Percentiles rank a stretch among this genome's conserved stretches.
phyloP scores from a whole-genome alignment of 2,113 vertebrate species.

The Ahaetulla prasina region DNA sequence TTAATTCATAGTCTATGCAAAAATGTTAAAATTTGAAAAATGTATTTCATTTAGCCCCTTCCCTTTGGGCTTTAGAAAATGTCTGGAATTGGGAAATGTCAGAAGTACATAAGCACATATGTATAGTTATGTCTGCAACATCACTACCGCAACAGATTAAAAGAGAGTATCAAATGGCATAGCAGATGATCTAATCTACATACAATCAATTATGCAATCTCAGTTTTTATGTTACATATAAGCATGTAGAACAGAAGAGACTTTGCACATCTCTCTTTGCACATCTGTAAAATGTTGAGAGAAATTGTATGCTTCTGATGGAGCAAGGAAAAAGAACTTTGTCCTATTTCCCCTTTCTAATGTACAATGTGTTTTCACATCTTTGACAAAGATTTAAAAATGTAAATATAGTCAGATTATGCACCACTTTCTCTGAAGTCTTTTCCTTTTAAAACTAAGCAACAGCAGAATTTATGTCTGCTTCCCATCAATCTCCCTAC shows the following conservation, averaged over 20 bases:
- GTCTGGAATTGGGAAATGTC: background rate
- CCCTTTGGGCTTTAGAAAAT: constrained; percentile 7
- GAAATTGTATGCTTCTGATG: background rate
- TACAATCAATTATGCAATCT: background rate
- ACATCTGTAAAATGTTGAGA: background rate
- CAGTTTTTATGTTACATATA: background rate
- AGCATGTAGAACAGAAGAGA: background rate
- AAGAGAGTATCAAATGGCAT: background rate
- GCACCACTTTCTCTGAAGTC: background rate
- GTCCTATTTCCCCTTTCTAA: background rate
- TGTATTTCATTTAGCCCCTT: constrained; percentile 3
- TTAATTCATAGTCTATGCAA: constrained; percentile 7
- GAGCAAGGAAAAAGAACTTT: background rate
- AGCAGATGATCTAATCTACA: background rate
- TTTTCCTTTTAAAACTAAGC: background rate
- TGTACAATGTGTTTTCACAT: background rate
- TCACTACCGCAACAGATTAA: background rate
- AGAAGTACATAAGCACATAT: background rate
- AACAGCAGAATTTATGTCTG: background rate
- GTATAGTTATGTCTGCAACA: background rate
- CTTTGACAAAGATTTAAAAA: background rate
- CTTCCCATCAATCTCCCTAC: background rate
- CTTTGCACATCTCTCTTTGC: background rate
- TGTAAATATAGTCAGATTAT: background rate
- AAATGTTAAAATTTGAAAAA: constrained; percentile 19